Evolutionary conservation across 1,140 invertebrate genomes (phyloP).

Genomic region (Tetranychus cinnabarinus): DNA sequence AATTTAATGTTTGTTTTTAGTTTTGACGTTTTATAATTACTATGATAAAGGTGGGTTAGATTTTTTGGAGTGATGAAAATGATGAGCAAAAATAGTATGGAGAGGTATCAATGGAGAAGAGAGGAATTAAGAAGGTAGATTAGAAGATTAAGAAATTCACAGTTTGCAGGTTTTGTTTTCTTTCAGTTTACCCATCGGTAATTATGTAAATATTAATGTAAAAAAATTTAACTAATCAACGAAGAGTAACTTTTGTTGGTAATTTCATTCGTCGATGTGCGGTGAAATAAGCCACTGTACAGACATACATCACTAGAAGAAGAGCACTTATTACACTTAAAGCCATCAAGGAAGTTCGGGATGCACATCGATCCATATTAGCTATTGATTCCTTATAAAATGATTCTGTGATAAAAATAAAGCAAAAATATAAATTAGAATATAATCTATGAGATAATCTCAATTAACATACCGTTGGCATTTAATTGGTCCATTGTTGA

Average conservation of each 20-base stretch:
- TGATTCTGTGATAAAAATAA: not conserved
- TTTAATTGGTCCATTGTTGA: conserved; percentile 5
- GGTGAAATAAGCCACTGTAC: conserved; percentile 17
- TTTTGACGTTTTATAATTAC: too few relatives aligned
- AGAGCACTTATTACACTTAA: conserved; percentile 67
- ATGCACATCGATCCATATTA: conserved; percentile 55
- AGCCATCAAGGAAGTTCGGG: conserved; percentile 61
- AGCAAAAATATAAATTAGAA: not conserved
- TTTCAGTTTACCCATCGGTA: too few relatives aligned
- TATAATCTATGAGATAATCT: not conserved
- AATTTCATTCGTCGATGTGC: not conserved
- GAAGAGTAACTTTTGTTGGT: not conserved
- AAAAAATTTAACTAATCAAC: not conserved
- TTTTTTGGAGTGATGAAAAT: too few relatives aligned
- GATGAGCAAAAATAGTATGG: too few relatives aligned
- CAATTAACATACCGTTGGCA: conserved; percentile 1
- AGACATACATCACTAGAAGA: conserved; percentile 52
- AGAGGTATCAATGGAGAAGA: too few relatives aligned
- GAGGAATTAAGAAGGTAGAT: too few relatives aligned
- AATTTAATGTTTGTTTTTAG: too few relatives aligned
- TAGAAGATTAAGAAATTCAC: too few relatives aligned
- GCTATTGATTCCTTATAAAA: conserved; percentile 19
- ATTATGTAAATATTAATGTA: too few relatives aligned
- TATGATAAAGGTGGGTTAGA: too few relatives aligned
- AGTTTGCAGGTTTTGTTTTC: too few relatives aligned